Conservation (phyloP, 2,113 vertebrate species). For the Ciconia maguari region DNA sequence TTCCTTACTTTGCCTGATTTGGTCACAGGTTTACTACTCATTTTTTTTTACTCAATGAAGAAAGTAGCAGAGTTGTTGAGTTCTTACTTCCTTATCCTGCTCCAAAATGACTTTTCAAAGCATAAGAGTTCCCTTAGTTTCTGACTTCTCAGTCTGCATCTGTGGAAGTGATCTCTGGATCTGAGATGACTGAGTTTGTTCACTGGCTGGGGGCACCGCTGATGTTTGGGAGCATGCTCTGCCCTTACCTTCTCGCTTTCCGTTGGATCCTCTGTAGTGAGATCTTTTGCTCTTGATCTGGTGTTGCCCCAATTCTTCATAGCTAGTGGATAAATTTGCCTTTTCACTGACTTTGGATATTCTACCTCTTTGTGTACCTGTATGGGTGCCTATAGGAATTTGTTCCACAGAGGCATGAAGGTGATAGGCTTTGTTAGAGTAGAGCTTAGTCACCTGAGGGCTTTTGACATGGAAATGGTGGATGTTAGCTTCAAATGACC, state of each 20-base stretch:
- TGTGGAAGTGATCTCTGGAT: not conserved
- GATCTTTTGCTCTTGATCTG: not conserved
- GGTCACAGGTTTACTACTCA: not conserved
- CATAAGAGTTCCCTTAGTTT: not conserved
- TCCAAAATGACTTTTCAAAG: not conserved
- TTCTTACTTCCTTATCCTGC: not conserved
- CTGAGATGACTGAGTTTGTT: not conserved
- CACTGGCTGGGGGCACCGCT: not conserved
- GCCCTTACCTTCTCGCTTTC: not conserved
- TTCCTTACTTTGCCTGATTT: not conserved
- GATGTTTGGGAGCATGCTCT: fast-evolving
- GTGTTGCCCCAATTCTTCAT: not conserved
- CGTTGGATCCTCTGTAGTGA: not conserved
- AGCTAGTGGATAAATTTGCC: not conserved
- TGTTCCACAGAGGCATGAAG: not conserved
- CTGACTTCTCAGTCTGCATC: not conserved
- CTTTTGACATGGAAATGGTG: not conserved
- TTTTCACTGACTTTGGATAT: not conserved
- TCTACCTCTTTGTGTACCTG: not conserved
- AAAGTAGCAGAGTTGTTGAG: not conserved
- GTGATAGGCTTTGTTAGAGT: not conserved
- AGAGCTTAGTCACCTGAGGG: not conserved
- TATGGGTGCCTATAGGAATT: not conserved
- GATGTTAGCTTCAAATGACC: not conserved
- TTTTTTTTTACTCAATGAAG: not conserved